A percentile compares a stretch with the other conserved stretches of the same genome.
phyloP scores from a whole-genome alignment of 2,797 vertebrate species.

The Liasis olivaceus region DNA sequence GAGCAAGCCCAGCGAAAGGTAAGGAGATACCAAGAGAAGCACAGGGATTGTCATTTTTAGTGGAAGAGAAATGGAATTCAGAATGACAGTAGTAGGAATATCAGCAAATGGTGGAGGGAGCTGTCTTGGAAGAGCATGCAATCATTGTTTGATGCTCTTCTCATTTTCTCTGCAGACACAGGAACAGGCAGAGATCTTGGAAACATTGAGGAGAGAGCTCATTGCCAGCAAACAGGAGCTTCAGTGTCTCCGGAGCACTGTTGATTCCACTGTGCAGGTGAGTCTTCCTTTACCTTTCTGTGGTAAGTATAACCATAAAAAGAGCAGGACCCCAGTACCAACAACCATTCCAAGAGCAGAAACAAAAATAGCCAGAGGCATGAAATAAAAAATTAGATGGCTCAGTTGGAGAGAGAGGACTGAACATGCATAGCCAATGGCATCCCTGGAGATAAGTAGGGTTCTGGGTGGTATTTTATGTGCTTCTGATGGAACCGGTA shows the following conservation, averaged over 20 bases:
- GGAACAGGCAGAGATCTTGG: constrained; percentile 86
- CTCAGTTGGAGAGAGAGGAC: neutral
- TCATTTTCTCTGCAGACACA: constrained; percentile 76
- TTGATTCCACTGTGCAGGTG: constrained; percentile 85
- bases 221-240: constrained; percentile 83
- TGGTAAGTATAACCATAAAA: no score
- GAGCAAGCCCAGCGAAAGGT: constrained; percentile 86
- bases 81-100: fast-evolving
- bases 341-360: no score
- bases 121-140: neutral
- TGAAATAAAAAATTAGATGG: neutral
- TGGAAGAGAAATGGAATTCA: neutral
- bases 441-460: no score
- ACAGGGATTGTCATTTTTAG: neutral
- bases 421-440: neutral
- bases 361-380: neutral
- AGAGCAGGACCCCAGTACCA: neutral
- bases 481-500: neutral
- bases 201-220: constrained; percentile 85
- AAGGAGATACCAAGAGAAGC: neutral
- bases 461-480: neutral
- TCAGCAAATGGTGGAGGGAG: neutral
- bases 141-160: neutral
- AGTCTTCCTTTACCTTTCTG: neutral
- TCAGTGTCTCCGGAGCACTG: constrained; percentile 78